Conservation (phyloP, 2,888 invertebrate genomes). For the Cancer borealis region DNA sequence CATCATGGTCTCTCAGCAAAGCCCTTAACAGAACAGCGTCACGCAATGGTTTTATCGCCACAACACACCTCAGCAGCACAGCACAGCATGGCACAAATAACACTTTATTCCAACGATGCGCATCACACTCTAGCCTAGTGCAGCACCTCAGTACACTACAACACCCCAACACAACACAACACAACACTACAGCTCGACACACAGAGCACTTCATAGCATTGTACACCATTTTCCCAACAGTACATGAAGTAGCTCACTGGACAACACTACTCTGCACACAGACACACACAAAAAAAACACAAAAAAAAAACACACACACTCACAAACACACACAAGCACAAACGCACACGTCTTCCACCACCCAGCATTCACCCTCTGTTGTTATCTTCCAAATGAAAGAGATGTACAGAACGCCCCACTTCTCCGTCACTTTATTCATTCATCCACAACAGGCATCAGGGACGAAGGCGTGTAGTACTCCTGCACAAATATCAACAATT, state of each 20-base stretch:
- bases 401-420: not conserved
- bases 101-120: no score
- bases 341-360: not conserved
- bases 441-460: not conserved
- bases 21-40: not conserved
- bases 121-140: not conserved
- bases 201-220: not conserved
- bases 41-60: not conserved
- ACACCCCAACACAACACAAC: not conserved
- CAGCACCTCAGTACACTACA: not conserved
- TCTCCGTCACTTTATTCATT: not conserved
- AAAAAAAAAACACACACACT: not conserved
- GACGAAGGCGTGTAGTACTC: not conserved
- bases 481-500: constrained; percentile 13
- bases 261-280: not conserved
- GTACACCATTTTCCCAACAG: not conserved
- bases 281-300: not conserved
- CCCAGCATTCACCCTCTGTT: not conserved
- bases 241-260: not conserved
- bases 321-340: not conserved
- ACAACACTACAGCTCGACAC: not conserved
- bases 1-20: no score
- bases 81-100: not conserved
- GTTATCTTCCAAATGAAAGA: not conserved
- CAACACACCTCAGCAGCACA: not conserved